Evolutionary conservation across 2,113 vertebrate genomes (phyloP).

Genomic region (Polyodon spathula): DNA sequence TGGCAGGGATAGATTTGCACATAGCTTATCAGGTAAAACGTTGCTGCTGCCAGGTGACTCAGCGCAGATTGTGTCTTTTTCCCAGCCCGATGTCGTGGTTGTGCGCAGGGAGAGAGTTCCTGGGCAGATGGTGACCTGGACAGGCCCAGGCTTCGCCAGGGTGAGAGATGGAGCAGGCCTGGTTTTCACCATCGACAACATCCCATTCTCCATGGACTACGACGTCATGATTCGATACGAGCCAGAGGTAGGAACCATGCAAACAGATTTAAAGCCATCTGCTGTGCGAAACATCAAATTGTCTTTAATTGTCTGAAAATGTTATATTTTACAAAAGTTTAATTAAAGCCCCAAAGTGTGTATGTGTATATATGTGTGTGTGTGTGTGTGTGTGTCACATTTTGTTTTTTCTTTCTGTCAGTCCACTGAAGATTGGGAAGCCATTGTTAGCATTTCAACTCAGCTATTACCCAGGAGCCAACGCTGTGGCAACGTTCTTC

Average conservation of each 20-base stretch:
- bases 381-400: too few species aligned
- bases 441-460: conserved; percentile 63
- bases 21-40: too few species aligned
- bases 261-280: neutral
- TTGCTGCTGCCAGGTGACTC: too few species aligned
- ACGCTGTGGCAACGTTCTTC: conserved; percentile 71
- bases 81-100: conserved; percentile 58
- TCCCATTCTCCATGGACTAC: conserved; percentile 74
- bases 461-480: conserved; percentile 59
- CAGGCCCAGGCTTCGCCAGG: conserved; percentile 61
- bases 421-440: conserved; percentile 81
- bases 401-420: conserved; percentile 23
- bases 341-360: too few species aligned
- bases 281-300: neutral
- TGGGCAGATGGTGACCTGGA: conserved; percentile 62
- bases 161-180: conserved; percentile 71
- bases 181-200: conserved; percentile 60
- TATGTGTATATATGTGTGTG: too few species aligned
- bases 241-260: conserved; percentile 58
- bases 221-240: conserved; percentile 75
- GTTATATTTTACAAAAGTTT: too few species aligned
- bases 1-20: too few species aligned
- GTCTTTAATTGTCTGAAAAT: neutral
- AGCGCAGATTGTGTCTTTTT: neutral
- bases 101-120: conserved; percentile 38